These are phyloP conservation scores for Myrmecobius fasciatus DNA, from an alignment of 2,113 vertebrate genomes.

Conservation along the genomic window DNA sequence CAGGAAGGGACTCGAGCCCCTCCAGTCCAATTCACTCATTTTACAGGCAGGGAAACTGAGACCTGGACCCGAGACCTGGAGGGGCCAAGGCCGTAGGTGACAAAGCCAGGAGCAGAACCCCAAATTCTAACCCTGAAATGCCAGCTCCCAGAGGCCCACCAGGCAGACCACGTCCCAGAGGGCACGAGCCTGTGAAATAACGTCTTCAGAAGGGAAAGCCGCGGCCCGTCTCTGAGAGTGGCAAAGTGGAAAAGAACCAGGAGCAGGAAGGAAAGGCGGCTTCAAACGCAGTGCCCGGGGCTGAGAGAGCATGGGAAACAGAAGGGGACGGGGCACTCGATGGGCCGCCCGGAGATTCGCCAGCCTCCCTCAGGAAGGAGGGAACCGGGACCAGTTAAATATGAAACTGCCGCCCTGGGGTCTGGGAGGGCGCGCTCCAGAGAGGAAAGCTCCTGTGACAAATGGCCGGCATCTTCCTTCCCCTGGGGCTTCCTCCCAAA, in stretches of 20 bases:
- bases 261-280: accelerated
- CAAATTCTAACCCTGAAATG: background rate
- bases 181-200: background rate
- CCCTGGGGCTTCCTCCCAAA: background rate
- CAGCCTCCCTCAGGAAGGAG: background rate
- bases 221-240: background rate
- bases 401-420: background rate
- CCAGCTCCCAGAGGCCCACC: background rate
- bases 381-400: background rate
- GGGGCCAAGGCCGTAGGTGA: background rate
- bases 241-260: accelerated
- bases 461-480: background rate
- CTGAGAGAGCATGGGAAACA: background rate
- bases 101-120: background rate
- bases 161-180: background rate
- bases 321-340: background rate
- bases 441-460: background rate
- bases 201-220: background rate
- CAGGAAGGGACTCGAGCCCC: background rate
- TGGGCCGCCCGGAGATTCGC: no score
- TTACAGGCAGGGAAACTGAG: background rate
- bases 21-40: background rate
- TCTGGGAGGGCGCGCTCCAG: background rate
- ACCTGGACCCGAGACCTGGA: background rate
- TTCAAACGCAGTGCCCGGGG: accelerated